Evolutionary conservation across 2,113 vertebrate genomes (phyloP).

Genomic region (Lagopus muta): DNA sequence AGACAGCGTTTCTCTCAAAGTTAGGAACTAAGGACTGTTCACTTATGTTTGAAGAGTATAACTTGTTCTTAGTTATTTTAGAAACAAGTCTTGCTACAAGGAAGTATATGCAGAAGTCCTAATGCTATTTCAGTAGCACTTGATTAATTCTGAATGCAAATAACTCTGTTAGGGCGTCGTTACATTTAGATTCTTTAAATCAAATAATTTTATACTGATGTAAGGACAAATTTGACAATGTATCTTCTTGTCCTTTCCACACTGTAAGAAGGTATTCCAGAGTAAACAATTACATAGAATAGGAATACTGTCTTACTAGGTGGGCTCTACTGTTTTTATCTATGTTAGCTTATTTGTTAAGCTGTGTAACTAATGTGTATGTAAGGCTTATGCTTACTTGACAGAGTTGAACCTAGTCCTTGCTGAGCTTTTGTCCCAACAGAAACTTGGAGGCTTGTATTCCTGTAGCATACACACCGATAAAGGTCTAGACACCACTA

Average conservation of each 20-base stretch:
- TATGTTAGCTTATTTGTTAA: neutral
- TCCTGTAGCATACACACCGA: neutral
- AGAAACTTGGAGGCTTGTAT: neutral
- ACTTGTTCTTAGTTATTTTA: neutral
- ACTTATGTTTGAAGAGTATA: neutral
- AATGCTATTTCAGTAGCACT: neutral
- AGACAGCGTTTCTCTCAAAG: neutral
- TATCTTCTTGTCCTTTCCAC: neutral
- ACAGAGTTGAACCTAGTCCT: neutral
- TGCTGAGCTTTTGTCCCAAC: neutral
- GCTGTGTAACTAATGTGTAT: neutral
- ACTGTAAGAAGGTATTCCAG: neutral
- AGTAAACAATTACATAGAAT: neutral
- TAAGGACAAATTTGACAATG: neutral
- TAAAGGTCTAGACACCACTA: neutral
- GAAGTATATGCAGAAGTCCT: neutral
- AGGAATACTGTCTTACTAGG: neutral
- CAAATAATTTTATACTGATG: neutral
- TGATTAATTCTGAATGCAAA: neutral
- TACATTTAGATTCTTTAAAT: neutral
- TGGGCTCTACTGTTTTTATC: neutral
- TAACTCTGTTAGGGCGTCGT: neutral
- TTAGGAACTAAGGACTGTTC: neutral
- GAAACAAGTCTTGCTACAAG: neutral
- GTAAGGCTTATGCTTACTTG: neutral